Conservation (phyloP, 1,140 invertebrate species). For the Drosophila triauraria region DNA sequence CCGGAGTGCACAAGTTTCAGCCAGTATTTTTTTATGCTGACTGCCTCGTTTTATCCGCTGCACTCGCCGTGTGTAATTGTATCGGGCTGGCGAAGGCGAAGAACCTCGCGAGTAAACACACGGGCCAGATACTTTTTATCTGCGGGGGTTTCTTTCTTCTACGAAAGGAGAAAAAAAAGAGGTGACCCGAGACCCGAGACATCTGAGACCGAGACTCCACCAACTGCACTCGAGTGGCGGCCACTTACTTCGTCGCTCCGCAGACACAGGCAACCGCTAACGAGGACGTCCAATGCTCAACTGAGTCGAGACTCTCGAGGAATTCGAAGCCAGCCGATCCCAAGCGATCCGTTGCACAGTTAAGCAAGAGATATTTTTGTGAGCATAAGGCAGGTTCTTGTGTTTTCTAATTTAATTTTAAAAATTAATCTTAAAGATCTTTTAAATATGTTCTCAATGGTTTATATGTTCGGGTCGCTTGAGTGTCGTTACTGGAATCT, state of each 20-base stretch:
- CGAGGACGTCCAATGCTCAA: constrained; percentile 84
- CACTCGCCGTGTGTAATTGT: constrained; percentile 64
- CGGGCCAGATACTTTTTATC: constrained; percentile 73
- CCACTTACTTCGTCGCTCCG: constrained; percentile 75
- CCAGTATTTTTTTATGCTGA: constrained; percentile 68
- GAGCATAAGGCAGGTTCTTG: not conserved
- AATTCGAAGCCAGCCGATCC: constrained; percentile 50
- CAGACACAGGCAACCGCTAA: constrained; percentile 79
- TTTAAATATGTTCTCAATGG: too few relatives aligned
- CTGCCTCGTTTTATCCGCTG: constrained; percentile 38
- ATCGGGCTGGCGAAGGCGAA: constrained; percentile 71
- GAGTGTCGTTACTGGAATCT: not conserved
- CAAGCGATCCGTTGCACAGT: constrained; percentile 15
- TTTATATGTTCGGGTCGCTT: too few relatives aligned
- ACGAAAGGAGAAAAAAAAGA: constrained; percentile 42
- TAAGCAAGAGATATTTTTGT: constrained; percentile 1
- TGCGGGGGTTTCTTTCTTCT: constrained; percentile 46
- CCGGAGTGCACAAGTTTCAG: constrained; percentile 29
- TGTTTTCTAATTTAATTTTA: not conserved
- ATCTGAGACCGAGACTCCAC: constrained; percentile 15
- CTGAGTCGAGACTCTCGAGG: constrained; percentile 61
- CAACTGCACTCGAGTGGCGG: constrained; percentile 14
- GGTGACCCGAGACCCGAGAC: constrained; percentile 63
- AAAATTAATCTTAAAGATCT: too few relatives aligned
- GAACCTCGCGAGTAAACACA: constrained; percentile 74